A percentile compares a stretch with the other conserved stretches of the same genome.
Evolutionary conservation across 1,140 invertebrate genomes (phyloP).

Genomic region (Brevipalpus yothersi): DNA sequence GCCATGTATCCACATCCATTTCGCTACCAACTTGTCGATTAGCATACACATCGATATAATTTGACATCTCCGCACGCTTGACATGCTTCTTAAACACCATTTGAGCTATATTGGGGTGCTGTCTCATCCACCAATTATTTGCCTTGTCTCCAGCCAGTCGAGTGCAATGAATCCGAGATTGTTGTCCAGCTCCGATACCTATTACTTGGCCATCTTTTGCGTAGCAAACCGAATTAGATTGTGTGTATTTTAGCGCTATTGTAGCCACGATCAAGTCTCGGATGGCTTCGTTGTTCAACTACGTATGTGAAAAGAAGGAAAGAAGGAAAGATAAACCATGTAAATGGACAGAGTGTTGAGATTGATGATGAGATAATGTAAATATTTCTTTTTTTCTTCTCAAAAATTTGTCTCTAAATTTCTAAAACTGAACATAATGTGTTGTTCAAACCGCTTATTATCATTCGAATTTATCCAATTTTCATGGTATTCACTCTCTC

Average conservation of each 20-base stretch:
- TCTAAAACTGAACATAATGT: too few species aligned
- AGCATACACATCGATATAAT: conserved; percentile 87
- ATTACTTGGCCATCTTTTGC: conserved; percentile 74
- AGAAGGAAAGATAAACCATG: background rate
- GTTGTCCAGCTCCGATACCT: conserved; percentile 90
- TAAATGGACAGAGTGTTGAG: background rate
- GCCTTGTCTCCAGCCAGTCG: conserved; percentile 87
- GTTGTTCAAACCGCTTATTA: too few species aligned
- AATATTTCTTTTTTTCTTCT: background rate
- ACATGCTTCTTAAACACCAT: conserved; percentile 74
- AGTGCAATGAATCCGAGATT: conserved; percentile 91
- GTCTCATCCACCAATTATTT: conserved; percentile 92
- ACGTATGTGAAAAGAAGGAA: conserved; percentile 1
- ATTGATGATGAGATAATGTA: conserved; percentile 1
- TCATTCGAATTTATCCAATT: too few species aligned
- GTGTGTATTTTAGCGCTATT: conserved; percentile 89
- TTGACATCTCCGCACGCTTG: conserved; percentile 74
- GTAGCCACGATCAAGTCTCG: conserved; percentile 84
- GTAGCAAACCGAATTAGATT: conserved; percentile 89
- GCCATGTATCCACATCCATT: conserved; percentile 38
- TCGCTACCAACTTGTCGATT: conserved; percentile 61
- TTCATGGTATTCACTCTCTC: too few species aligned
- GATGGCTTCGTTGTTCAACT: conserved; percentile 44
- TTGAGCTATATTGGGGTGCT: conserved; percentile 57
- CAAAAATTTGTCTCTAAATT: too few species aligned